Percentiles rank a stretch among this genome's conserved stretches.
phyloP scores from a whole-genome alignment of 2,797 vertebrate species.

The Holocentrus rufus region DNA sequence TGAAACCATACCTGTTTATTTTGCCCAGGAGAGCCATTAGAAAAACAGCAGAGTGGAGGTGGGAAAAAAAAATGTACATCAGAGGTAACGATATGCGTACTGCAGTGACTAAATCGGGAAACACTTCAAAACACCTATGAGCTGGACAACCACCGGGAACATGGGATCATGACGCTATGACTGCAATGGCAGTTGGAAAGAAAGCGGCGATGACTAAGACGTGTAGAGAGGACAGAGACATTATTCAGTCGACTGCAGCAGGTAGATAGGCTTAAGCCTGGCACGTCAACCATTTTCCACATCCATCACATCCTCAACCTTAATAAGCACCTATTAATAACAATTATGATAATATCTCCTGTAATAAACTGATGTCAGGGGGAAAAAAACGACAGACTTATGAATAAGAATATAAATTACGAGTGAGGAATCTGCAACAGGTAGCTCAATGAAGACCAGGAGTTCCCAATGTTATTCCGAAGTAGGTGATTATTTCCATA shows the following conservation, averaged over 20 bases:
- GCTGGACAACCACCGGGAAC: conserved; percentile 55
- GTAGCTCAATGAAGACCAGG: conserved; percentile 13
- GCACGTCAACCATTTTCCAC: conserved; percentile 42
- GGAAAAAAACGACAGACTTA: conserved; percentile 49
- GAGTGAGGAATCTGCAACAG: conserved; percentile 49
- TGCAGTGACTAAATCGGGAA: conserved; percentile 67
- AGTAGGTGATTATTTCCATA: conserved; percentile 6
- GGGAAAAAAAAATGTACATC: conserved; percentile 63
- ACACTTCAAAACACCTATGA: conserved; percentile 64
- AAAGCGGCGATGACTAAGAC: conserved; percentile 68
- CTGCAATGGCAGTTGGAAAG: conserved; percentile 53
- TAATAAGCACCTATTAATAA: conserved; percentile 58
- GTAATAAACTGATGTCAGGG: conserved; percentile 45
- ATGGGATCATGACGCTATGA: conserved; percentile 51
- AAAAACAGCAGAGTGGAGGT: conserved; percentile 30
- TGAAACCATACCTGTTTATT: conserved; percentile 7
- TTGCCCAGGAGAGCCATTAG: conserved; percentile 37
- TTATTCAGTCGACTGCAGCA: conserved; percentile 33
- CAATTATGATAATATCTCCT: conserved; percentile 38
- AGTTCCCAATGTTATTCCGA: not conserved
- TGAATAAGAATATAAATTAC: conserved; percentile 31
- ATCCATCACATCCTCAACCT: conserved; percentile 29
- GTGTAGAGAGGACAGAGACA: conserved; percentile 34
- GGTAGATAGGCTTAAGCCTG: conserved; percentile 28
- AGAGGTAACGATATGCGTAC: conserved; percentile 49